Base-by-base conservation (phyloP, 2,113 vertebrate species). In the Vombatus ursinus region DNA sequence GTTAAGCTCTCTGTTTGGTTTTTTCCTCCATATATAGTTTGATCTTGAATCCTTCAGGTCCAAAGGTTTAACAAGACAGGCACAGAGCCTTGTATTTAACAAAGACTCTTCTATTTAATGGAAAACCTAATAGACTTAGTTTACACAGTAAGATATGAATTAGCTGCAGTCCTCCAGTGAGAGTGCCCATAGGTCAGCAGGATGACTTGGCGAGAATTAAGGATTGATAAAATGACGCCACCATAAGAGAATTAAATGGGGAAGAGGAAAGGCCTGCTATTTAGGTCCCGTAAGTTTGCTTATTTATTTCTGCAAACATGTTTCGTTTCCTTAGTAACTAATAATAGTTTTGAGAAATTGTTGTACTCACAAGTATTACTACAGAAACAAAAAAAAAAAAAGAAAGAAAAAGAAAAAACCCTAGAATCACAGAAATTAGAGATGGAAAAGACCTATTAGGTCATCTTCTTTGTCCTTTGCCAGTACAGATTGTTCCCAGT, bases 271-370 rank as follows among this genome's bases (percentile, higher is more conserved):
- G 95, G 90, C 92, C 92, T 97, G 92, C 94, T 97, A 94, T 96
- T 97, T 97, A 97, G 95, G 94, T 50, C 94, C 90, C 94, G 89
- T 96, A 48, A 94, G 89, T 98, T 97, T 97, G 97, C 96, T 97
- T 97, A 95, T 94, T 98, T 97, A 97, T 98, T 94, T 91, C 90
- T 97, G 90, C 97, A 98, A 98, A 98, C 95, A 31, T 95, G 49
- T 97, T 97, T 3, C 1, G 97, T 98, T 98, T 98, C 98, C 98
- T 98, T 98, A 98, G 97, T 96, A 98, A 97, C 97, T 97, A 95
- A 98, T 96, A 93, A 94, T 91, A 98, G 93, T 98, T 98, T 96
- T 97, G 98, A 92, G 89, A 97, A 98, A 97, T 94, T 92, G 92
- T 96, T 98, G 93, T 95, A 92, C 97, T 98, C 97, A 93, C 50